Evolutionary conservation across 1,140 invertebrate genomes (phyloP).

Genomic region (Lordiphosa clarofinis): DNA sequence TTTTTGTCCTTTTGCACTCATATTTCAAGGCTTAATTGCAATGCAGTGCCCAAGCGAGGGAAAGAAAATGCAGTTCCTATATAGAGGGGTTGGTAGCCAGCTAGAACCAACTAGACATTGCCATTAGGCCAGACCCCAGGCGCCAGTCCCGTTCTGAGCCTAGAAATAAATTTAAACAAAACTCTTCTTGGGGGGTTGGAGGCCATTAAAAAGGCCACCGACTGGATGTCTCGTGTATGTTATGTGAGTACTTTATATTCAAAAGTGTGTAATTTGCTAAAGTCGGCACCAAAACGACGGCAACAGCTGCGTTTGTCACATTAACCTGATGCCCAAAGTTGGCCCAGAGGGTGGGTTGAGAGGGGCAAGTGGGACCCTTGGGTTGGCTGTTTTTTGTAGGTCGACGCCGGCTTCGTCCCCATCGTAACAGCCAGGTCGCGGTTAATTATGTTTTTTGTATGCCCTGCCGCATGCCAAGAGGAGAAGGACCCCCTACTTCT

Average conservation of each 20-base stretch:
- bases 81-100: conserved; percentile 21
- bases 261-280: conserved; percentile 76
- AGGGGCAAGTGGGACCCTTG: conserved; percentile 12
- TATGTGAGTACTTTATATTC: conserved; percentile 71
- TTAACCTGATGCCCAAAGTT: conserved; percentile 54
- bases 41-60: conserved; percentile 13
- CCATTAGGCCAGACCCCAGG: conserved; percentile 3
- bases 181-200: conserved; percentile 4
- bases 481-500: conserved; percentile 21
- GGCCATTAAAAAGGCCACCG: conserved; percentile 54
- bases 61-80: conserved; percentile 31
- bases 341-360: conserved; percentile 4
- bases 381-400: conserved; percentile 17
- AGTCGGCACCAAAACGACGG: conserved; percentile 34
- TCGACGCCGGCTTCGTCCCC: conserved; percentile 6
- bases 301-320: conserved; percentile 68
- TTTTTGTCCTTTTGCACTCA: conserved; percentile 25
- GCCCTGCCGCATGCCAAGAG: conserved; percentile 46
- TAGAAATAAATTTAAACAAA: conserved; percentile 17
- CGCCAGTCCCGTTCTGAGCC: conserved; percentile 6
- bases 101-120: neutral
- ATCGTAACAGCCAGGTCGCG: conserved; percentile 48
- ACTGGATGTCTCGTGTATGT: conserved; percentile 52
- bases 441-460: conserved; percentile 76
- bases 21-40: conserved; percentile 49